Evolutionary conservation across 2,888 invertebrate species (phyloP).

Genomic region (Eristalis pertinax): DNA sequence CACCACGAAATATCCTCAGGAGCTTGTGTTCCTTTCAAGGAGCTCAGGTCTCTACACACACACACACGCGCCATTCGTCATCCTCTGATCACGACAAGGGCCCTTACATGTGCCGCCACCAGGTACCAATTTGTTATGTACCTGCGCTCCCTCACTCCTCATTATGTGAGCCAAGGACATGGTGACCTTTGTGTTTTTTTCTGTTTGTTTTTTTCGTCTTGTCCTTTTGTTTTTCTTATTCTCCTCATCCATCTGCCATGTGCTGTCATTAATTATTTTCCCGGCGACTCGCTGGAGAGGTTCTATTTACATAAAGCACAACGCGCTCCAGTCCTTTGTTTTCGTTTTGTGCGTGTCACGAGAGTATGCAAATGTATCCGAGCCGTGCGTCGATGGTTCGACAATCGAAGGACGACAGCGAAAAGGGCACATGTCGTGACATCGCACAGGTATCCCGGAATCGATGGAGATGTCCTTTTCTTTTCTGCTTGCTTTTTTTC

Average conservation of each 20-base stretch:
- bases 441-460: slow-evolving; percentile 7
- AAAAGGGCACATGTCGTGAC: slow-evolving; percentile 9
- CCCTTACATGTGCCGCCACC: slow-evolving; percentile 30
- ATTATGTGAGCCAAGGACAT: slow-evolving; percentile 53
- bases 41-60: not conserved
- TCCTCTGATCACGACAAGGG: slow-evolving; percentile 11
- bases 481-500: not conserved
- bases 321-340: not conserved
- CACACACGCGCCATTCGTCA: not conserved
- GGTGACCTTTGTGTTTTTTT: slow-evolving; percentile 26
- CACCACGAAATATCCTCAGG: not conserved
- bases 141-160: not conserved
- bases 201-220: too few species aligned
- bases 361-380: not conserved
- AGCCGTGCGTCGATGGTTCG: not conserved
- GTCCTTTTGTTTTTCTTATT: not conserved
- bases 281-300: not conserved
- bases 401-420: not conserved
- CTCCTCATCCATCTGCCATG: slow-evolving; percentile 15
- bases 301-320: not conserved
- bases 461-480: slow-evolving; percentile 13
- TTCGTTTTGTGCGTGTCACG: not conserved
- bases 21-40: not conserved
- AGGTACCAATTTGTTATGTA: slow-evolving; percentile 32
- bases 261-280: slow-evolving; percentile 45